Conservation (phyloP, 2,797 vertebrate genomes). For the Silurus lanzhouensis region DNA sequence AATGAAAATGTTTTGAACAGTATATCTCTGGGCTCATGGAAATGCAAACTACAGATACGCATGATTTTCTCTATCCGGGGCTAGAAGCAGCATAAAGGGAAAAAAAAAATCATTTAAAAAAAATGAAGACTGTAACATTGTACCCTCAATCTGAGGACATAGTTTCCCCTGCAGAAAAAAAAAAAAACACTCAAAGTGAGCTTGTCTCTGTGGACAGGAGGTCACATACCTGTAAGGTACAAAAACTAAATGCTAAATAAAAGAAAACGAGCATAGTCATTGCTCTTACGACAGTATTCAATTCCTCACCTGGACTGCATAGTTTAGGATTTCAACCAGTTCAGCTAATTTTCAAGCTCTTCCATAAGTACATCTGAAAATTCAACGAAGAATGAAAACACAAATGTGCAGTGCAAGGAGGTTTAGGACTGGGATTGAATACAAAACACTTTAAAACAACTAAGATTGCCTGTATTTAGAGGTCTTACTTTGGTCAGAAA, state of each 20-base stretch:
- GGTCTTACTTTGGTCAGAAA: constrained; percentile 42
- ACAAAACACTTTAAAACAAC: constrained; percentile 37
- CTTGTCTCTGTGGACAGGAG: constrained; percentile 64
- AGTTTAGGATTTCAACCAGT: constrained; percentile 32
- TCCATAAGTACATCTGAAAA: constrained; percentile 3
- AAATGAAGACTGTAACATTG: constrained; percentile 63
- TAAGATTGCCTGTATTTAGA: constrained; percentile 33
- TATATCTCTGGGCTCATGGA: constrained; percentile 31
- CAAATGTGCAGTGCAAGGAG: constrained; percentile 17
- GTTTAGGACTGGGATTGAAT: not conserved
- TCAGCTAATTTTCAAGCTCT: constrained; percentile 27
- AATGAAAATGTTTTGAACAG: constrained; percentile 26
- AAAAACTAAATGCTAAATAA: constrained; percentile 72
- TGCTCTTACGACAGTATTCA: constrained; percentile 44
- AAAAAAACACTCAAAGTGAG: constrained; percentile 58
- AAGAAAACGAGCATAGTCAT: constrained; percentile 52
- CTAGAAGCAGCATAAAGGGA: constrained; percentile 54
- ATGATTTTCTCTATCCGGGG: constrained; percentile 35
- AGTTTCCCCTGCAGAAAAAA: constrained; percentile 67
- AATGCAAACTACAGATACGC: constrained; percentile 27
- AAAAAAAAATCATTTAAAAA: constrained; percentile 51
- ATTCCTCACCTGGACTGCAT: constrained; percentile 31
- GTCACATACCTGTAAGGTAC: constrained; percentile 81
- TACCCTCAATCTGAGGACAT: constrained; percentile 79
- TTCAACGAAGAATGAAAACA: constrained; percentile 12